Evolutionary conservation across 2,797 vertebrate genomes (phyloP).

Genomic region (Peromyscus nudipes): DNA sequence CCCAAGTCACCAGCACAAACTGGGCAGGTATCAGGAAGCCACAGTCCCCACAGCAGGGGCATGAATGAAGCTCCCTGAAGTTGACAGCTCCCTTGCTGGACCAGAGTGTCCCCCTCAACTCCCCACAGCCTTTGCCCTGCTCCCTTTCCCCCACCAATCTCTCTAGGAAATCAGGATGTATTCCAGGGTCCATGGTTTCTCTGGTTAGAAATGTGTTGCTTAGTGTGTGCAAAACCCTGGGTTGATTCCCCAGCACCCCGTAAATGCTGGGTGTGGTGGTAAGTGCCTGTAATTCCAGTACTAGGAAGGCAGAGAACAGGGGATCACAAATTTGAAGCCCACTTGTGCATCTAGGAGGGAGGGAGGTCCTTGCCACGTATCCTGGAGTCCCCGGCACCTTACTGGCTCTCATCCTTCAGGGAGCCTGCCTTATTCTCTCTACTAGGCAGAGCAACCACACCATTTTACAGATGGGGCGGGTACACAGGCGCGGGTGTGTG

Average conservation of each 20-base stretch:
- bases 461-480: not conserved
- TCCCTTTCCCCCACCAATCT: not conserved
- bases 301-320: not conserved
- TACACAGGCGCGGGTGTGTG: no score
- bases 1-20: not conserved
- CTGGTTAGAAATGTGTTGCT: not conserved
- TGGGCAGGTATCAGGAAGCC: not conserved
- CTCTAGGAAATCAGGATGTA: not conserved
- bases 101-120: not conserved
- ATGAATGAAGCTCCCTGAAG: no score
- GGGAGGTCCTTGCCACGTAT: not conserved
- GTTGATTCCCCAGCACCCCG: not conserved
- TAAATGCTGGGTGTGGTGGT: not conserved
- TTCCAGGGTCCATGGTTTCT: not conserved
- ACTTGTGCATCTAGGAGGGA: not conserved
- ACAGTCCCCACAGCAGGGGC: no score
- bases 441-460: not conserved
- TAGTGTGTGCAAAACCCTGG: not conserved
- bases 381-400: not conserved
- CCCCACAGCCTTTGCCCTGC: not conserved
- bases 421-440: not conserved
- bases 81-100: not conserved
- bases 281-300: not conserved
- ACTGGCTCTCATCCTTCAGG: not conserved
- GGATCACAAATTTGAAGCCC: not conserved